Evolutionary conservation across 2,888 invertebrate genomes (phyloP).

Genomic region (Dendrolimus pini): DNA sequence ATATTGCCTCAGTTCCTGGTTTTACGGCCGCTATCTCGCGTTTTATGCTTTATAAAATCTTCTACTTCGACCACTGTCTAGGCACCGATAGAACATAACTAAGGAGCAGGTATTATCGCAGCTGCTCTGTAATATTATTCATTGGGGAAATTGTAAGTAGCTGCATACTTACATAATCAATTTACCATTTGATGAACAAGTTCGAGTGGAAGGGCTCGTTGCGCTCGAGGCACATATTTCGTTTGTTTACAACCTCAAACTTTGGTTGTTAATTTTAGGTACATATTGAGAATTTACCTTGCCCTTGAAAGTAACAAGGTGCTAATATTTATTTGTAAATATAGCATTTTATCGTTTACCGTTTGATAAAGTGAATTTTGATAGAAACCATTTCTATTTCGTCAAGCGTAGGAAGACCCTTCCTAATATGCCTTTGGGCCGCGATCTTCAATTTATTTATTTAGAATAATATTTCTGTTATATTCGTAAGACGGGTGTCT

Average conservation of each 20-base stretch:
- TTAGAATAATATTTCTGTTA: constrained; percentile 19
- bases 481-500: constrained; percentile 15
- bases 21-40: constrained; percentile 62
- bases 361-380: not conserved
- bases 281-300: constrained; percentile 11
- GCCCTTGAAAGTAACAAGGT: not conserved
- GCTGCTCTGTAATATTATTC: constrained; percentile 44
- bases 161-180: constrained; percentile 22
- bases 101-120: constrained; percentile 47
- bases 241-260: constrained; percentile 21
- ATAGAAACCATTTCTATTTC: not conserved
- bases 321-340: not conserved
- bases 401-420: not conserved
- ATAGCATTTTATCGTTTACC: too few species aligned
- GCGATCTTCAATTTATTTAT: constrained; percentile 7
- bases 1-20: constrained; percentile 62
- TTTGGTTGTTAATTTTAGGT: constrained; percentile 19
- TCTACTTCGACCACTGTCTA: constrained; percentile 37
- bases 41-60: constrained; percentile 68
- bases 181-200: constrained; percentile 23
- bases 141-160: constrained; percentile 23
- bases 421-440: not conserved
- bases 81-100: constrained; percentile 39
- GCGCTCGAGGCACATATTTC: constrained; percentile 17
- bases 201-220: constrained; percentile 21